These are phyloP conservation scores for Stegostoma tigrinum DNA, from an alignment of 2,113 vertebrate species.

Conservation along the genomic window DNA sequence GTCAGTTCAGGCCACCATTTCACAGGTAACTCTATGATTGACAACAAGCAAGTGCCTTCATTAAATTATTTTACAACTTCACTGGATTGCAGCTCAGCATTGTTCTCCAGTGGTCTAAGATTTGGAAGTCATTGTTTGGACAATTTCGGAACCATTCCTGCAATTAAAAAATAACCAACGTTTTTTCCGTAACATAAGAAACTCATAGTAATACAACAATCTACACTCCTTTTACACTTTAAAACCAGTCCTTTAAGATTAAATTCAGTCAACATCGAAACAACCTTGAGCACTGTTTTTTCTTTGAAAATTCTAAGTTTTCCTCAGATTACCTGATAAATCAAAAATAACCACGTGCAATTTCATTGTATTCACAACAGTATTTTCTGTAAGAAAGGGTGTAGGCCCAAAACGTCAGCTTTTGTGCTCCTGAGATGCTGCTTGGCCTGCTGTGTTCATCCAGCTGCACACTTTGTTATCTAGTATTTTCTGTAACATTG, in stretches of 20 bases:
- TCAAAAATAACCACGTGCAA: not conserved
- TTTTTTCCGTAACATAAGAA: not conserved
- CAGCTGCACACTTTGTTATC: too few species aligned
- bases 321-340: not conserved
- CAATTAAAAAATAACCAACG: not conserved
- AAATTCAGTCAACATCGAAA: not conserved
- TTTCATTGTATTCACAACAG: not conserved
- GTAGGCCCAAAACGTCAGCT: too few species aligned
- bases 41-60: not conserved
- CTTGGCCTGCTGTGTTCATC: too few species aligned
- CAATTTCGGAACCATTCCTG: not conserved
- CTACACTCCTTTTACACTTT: not conserved
- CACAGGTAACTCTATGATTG: not conserved
- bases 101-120: not conserved
- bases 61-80: not conserved
- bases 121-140: not conserved
- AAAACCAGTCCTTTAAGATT: not conserved
- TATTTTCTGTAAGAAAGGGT: not conserved
- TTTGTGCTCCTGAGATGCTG: too few species aligned
- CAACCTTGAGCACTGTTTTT: not conserved
- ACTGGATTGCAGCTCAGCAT: not conserved
- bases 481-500: not conserved
- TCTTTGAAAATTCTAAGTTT: not conserved
- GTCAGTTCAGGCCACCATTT: not conserved
- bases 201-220: not conserved